Evolutionary conservation across 2,888 invertebrate species (phyloP).

Genomic region (Schizaphis graminum): DNA sequence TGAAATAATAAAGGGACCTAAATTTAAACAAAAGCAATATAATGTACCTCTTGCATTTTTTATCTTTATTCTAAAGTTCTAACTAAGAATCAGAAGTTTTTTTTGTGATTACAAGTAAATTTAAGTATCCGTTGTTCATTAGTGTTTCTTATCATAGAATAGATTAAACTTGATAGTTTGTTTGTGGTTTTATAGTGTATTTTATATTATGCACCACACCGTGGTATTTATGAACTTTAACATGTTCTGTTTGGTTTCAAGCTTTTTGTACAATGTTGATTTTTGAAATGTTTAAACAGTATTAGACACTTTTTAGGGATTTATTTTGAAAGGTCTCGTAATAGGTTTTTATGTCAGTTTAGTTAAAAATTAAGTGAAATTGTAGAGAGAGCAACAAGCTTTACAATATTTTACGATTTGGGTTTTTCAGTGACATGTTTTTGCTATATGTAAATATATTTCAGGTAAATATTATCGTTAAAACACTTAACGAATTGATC

Average conservation of each 20-base stretch:
- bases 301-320: background rate
- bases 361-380: background rate
- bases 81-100: background rate
- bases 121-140: background rate
- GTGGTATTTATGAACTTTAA: background rate
- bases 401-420: background rate
- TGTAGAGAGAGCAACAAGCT: background rate
- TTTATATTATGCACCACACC: background rate
- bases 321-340: background rate
- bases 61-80: background rate
- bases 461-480: background rate
- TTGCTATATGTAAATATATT: background rate
- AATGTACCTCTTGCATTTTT: background rate
- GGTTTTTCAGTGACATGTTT: background rate
- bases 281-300: background rate
- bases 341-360: background rate
- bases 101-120: background rate
- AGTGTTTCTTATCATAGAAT: background rate
- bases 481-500: slow-evolving; percentile 4
- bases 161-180: background rate
- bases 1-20: background rate
- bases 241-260: background rate
- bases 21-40: background rate
- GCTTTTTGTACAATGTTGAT: background rate
- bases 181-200: background rate